Conservation (phyloP, 2,113 vertebrate species). For the Spizaetus ornatus region DNA sequence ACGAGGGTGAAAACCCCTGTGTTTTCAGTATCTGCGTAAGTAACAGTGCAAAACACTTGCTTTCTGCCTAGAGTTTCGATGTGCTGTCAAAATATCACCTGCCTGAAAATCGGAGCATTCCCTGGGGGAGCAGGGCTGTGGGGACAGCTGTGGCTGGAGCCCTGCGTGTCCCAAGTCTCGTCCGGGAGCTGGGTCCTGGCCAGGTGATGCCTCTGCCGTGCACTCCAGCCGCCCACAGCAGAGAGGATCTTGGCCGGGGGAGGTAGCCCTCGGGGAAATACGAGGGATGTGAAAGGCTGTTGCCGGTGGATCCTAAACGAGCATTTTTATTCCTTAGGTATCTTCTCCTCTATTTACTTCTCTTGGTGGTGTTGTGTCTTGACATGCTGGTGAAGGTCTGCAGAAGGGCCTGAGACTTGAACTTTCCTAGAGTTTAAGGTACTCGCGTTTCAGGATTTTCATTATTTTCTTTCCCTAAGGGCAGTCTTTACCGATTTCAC, state of each 20-base stretch:
- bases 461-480: not conserved
- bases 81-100: not conserved
- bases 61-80: not conserved
- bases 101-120: not conserved
- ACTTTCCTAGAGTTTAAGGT: not conserved
- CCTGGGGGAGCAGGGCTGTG: not conserved
- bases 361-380: not conserved
- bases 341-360: not conserved
- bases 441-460: not conserved
- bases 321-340: not conserved
- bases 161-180: accelerated
- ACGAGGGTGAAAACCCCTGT: too few species aligned
- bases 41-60: not conserved
- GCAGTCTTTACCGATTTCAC: not conserved
- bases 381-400: not conserved
- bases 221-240: not conserved
- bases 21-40: not conserved
- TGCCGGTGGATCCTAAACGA: not conserved
- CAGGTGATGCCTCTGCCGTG: accelerated
- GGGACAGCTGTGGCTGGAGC: not conserved
- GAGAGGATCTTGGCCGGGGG: not conserved
- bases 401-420: not conserved
- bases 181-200: not conserved
- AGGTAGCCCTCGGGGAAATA: not conserved
- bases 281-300: not conserved